Percentiles rank a stretch among this genome's conserved stretches.
These are phyloP conservation scores for Andrena dorsata DNA, from an alignment of 2,888 invertebrate genomes.

Conservation along the genomic window DNA sequence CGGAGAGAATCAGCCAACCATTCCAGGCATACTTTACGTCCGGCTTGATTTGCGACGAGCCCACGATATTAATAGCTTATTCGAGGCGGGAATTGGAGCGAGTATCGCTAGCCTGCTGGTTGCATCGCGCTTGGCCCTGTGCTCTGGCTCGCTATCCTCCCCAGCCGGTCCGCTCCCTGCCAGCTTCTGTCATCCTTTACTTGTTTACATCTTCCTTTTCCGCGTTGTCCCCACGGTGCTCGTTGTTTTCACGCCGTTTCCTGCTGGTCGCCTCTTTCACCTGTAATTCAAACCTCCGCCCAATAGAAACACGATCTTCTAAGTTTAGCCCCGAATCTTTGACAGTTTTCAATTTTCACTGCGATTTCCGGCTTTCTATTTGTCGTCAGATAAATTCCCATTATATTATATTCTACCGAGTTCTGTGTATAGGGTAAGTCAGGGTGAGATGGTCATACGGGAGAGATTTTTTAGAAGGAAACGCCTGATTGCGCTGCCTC, in stretches of 20 bases:
- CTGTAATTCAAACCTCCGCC: not conserved
- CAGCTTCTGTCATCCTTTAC: constrained; percentile 40
- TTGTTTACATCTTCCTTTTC: constrained; percentile 50
- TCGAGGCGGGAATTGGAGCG: constrained; percentile 78
- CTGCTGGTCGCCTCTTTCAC: constrained; percentile 16
- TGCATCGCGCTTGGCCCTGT: constrained; percentile 52
- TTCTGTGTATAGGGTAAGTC: too few species aligned
- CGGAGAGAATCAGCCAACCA: constrained; percentile 63
- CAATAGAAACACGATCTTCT: not conserved
- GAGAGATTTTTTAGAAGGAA: too few species aligned
- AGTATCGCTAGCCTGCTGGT: constrained; percentile 56
- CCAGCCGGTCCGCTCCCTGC: constrained; percentile 34
- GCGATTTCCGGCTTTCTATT: not conserved
- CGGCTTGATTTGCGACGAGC: constrained; percentile 77
- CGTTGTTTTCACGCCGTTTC: constrained; percentile 21
- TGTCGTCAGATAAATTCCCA: too few species aligned
- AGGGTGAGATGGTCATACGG: too few species aligned
- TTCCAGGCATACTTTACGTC: constrained; percentile 78
- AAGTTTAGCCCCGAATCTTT: not conserved
- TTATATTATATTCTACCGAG: too few species aligned
- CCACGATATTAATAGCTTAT: constrained; percentile 77
- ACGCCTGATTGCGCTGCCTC: too few species aligned
- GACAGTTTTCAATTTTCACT: not conserved
- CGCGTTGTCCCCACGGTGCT: not conserved
- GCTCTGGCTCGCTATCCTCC: constrained; percentile 35